Evolutionary conservation across 2,888 invertebrate genomes (phyloP).

Genomic region (Suillia variegata): DNA sequence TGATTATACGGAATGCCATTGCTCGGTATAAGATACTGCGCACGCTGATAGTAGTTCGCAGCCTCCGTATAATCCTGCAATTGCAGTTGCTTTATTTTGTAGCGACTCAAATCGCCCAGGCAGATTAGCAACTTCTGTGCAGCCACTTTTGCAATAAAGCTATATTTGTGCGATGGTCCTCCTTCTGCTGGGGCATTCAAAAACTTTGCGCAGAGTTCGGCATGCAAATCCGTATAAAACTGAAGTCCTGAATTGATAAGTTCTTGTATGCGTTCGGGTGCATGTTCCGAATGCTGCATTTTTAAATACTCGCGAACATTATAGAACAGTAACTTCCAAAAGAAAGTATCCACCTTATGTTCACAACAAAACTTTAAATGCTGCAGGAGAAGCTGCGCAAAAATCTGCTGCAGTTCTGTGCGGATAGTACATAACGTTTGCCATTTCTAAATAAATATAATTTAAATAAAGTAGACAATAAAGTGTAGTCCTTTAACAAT

Average conservation of each 20-base stretch:
- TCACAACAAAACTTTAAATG: slow-evolving; percentile 87
- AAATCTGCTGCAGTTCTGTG: slow-evolving; percentile 68
- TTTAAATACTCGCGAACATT: slow-evolving; percentile 84
- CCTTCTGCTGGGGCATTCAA: slow-evolving; percentile 64
- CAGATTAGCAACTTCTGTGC: slow-evolving; percentile 87
- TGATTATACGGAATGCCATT: slow-evolving; percentile 96
- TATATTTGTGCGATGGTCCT: slow-evolving; percentile 58
- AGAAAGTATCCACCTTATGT: slow-evolving; percentile 85
- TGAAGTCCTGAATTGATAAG: slow-evolving; percentile 77
- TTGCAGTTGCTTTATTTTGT: slow-evolving; percentile 72
- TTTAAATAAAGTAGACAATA: neutral
- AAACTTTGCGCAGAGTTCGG: slow-evolving; percentile 75
- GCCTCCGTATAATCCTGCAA: slow-evolving; percentile 62
- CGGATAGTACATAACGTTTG: slow-evolving; percentile 68
- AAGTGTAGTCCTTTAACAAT: too few species aligned
- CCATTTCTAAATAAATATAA: slow-evolving; percentile 65
- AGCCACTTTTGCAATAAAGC: slow-evolving; percentile 79
- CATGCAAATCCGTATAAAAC: slow-evolving; percentile 79
- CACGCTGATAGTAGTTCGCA: slow-evolving; percentile 88
- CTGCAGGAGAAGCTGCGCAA: slow-evolving; percentile 71
- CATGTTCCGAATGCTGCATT: slow-evolving; percentile 69
- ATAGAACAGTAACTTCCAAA: slow-evolving; percentile 91
- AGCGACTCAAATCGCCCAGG: slow-evolving; percentile 91
- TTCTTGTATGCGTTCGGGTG: slow-evolving; percentile 66
- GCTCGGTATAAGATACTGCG: slow-evolving; percentile 91